Conservation (phyloP, 2,888 invertebrate species). For the Calephelis perditalis region DNA sequence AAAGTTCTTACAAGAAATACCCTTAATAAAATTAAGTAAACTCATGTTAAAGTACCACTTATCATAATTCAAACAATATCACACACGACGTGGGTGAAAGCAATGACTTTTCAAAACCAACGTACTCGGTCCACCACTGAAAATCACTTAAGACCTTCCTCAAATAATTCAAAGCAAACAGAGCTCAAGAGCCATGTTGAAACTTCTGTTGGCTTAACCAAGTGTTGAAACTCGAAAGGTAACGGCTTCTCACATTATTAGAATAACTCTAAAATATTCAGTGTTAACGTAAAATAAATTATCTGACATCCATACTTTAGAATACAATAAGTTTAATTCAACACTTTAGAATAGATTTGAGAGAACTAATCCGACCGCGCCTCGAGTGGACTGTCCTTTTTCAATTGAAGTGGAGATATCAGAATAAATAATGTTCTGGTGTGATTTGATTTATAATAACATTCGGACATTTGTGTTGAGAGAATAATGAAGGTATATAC, state of each 20-base stretch:
- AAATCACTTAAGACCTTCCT: constrained; percentile 35
- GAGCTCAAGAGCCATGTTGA: constrained; percentile 51
- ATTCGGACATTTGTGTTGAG: constrained; percentile 38
- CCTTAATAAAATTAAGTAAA: neutral
- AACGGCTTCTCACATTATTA: constrained; percentile 1
- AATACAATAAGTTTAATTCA: constrained; percentile 9
- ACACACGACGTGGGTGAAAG: constrained; percentile 7
- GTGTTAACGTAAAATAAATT: constrained; percentile 13
- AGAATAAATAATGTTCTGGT: constrained; percentile 55
- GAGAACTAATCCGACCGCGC: constrained; percentile 61
- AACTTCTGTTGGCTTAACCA: constrained; percentile 40
- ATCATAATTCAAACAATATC: constrained; percentile 3
- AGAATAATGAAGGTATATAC: constrained; percentile 42
- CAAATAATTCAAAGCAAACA: constrained; percentile 52
- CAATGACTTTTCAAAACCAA: constrained; percentile 23
- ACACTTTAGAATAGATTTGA: constrained; percentile 56
- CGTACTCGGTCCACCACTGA: constrained; percentile 27
- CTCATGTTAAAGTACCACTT: neutral
- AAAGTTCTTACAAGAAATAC: too few species aligned
- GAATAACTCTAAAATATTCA: constrained; percentile 20
- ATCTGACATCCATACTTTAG: constrained; percentile 4
- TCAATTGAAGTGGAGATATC: constrained; percentile 46
- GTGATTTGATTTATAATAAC: constrained; percentile 51
- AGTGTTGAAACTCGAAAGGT: constrained; percentile 3
- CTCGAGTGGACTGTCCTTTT: constrained; percentile 51